Evolutionary conservation across 2,113 vertebrate species (phyloP).

Genomic region (Equus przewalskii): DNA sequence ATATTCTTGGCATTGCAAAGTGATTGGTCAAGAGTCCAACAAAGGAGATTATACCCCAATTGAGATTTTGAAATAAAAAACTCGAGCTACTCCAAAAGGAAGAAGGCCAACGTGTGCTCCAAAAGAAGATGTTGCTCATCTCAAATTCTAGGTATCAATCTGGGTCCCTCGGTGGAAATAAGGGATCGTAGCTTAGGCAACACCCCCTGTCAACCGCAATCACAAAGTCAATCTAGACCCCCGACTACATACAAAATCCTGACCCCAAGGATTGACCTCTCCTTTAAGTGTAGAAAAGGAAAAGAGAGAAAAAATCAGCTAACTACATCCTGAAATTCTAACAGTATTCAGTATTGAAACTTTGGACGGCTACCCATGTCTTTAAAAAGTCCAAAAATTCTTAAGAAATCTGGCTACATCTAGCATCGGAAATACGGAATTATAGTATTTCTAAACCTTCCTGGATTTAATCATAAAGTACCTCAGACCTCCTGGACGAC

Average conservation of each 20-base stretch:
- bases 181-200: neutral
- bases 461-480: conserved; percentile 48
- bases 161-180: neutral
- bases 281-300: neutral
- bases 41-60: conserved; percentile 54
- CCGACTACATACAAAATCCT: neutral
- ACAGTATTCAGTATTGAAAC: neutral
- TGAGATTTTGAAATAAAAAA: conserved; percentile 35
- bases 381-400: neutral
- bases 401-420: conserved; percentile 24
- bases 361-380: neutral
- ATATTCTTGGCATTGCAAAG: conserved; percentile 55
- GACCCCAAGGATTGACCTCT: neutral
- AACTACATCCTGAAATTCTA: conserved; percentile 3
- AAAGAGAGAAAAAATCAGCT: neutral
- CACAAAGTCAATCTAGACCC: neutral
- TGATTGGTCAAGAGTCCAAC: conserved; percentile 52
- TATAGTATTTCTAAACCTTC: conserved; percentile 28
- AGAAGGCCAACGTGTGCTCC: neutral
- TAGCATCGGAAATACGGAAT: conserved; percentile 1
- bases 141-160: neutral
- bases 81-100: conserved; percentile 41
- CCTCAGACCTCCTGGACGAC: neutral
- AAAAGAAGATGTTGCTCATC: neutral
- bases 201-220: neutral